Evolutionary conservation across 2,113 vertebrate species (phyloP).

Genomic region (Marmota monax): DNA sequence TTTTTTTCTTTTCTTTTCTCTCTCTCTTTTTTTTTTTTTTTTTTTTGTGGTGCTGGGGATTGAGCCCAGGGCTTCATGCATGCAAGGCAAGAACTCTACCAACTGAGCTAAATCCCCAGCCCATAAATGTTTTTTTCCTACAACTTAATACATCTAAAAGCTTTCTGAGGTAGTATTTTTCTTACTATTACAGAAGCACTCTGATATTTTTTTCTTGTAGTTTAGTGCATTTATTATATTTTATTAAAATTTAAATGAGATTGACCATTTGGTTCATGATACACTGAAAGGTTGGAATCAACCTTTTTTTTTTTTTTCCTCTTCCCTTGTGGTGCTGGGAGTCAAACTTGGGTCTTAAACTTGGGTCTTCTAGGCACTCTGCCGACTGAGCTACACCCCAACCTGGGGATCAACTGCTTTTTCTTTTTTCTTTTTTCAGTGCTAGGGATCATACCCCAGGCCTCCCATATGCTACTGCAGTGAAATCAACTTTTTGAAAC

Average conservation of each 20-base stretch:
- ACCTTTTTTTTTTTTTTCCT: background rate
- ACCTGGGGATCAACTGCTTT: background rate
- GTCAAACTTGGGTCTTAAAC: background rate
- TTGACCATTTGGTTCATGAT: background rate
- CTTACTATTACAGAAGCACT: background rate
- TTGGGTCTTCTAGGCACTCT: background rate
- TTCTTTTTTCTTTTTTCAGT: too few species aligned
- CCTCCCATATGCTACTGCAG: background rate
- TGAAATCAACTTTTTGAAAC: background rate
- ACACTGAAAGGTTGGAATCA: background rate
- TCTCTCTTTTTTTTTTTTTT: too few species aligned
- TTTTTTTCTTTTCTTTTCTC: background rate
- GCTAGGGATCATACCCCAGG: background rate
- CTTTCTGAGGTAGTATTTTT: conserved; percentile 19
- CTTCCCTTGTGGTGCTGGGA: background rate
- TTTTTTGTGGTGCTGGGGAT: too few species aligned
- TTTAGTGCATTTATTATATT: background rate
- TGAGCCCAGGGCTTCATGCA: too few species aligned
- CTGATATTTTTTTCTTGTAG: background rate
- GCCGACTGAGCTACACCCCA: background rate
- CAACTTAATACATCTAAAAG: background rate
- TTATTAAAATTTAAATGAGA: background rate
- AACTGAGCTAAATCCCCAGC: too few species aligned
- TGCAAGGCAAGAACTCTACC: too few species aligned
- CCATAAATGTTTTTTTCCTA: background rate